These are phyloP conservation scores for Lycophotia porphyrea DNA, from an alignment of 2,888 invertebrate species.

Conservation along the genomic window DNA sequence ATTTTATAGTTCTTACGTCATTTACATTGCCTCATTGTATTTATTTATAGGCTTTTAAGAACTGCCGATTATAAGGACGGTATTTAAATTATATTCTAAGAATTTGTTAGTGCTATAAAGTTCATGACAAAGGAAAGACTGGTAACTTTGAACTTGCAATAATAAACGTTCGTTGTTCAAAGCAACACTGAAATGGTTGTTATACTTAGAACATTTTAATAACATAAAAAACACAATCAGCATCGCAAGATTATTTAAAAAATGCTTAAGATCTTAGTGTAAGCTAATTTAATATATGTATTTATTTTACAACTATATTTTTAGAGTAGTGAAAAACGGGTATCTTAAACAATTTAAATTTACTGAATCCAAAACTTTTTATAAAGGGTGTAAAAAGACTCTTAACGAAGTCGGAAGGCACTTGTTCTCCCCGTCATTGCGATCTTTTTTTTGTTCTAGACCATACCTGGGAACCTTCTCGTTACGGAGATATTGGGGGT, in stretches of 20 bases:
- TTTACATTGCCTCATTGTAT: neutral
- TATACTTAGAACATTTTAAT: slow-evolving; percentile 8
- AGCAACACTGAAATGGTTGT: neutral
- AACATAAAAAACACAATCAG: neutral
- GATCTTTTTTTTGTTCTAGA: too few species aligned
- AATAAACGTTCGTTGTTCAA: neutral
- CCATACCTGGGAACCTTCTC: too few species aligned
- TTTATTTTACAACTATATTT: neutral
- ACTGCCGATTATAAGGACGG: slow-evolving; percentile 5
- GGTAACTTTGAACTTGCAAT: neutral
- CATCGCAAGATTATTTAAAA: neutral
- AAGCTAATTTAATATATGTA: neutral
- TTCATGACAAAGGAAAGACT: slow-evolving; percentile 21
- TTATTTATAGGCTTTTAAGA: slow-evolving; percentile 13
- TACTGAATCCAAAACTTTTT: neutral
- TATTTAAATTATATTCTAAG: slow-evolving; percentile 1
- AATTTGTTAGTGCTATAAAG: neutral
- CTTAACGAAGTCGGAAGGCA: too few species aligned
- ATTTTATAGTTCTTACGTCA: slow-evolving; percentile 12
- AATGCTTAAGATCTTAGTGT: neutral
- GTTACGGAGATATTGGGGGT: too few species aligned
- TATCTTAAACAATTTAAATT: neutral
- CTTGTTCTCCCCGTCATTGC: too few species aligned
- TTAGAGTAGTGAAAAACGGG: neutral
- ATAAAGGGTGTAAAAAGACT: too few species aligned